phyloP scores from a whole-genome alignment of 2,888 invertebrate genomes.

The Apeira syringaria region DNA sequence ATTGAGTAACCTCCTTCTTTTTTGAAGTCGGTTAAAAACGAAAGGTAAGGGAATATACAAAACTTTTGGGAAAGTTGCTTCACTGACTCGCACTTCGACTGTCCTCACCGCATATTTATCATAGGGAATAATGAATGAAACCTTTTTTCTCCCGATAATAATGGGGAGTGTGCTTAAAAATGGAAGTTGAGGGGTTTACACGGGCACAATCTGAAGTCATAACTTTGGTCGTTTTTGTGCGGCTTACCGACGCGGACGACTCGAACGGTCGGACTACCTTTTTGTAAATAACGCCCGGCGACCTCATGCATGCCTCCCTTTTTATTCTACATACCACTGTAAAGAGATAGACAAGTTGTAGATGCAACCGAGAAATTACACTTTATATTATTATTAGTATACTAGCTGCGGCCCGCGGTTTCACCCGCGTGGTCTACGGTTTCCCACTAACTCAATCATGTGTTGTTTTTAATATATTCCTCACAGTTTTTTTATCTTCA shows the following conservation, averaged over 20 bases:
- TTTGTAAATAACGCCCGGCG: conserved; percentile 5
- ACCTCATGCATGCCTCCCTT: neutral
- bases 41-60: too few species aligned
- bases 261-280: conserved; percentile 11
- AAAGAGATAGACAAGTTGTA: too few species aligned
- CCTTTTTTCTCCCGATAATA: conserved; percentile 36
- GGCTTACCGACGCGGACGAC: conserved; percentile 14
- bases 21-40: too few species aligned
- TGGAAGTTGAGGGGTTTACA: conserved; percentile 19
- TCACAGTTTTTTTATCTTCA: too few species aligned
- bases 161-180: conserved; percentile 31
- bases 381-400: neutral
- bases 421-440: too few species aligned
- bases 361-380: too few species aligned
- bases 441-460: too few species aligned
- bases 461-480: too few species aligned
- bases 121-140: conserved; percentile 37
- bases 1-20: too few species aligned
- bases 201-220: conserved; percentile 21
- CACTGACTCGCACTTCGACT: conserved; percentile 5
- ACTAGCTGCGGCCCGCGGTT: neutral
- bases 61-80: conserved; percentile 1
- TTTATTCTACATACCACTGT: too few species aligned
- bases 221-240: conserved; percentile 17
- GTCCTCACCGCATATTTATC: conserved; percentile 34